phyloP scores from a whole-genome alignment of 2,888 invertebrate species.

The Plagiodera versicolora region DNA sequence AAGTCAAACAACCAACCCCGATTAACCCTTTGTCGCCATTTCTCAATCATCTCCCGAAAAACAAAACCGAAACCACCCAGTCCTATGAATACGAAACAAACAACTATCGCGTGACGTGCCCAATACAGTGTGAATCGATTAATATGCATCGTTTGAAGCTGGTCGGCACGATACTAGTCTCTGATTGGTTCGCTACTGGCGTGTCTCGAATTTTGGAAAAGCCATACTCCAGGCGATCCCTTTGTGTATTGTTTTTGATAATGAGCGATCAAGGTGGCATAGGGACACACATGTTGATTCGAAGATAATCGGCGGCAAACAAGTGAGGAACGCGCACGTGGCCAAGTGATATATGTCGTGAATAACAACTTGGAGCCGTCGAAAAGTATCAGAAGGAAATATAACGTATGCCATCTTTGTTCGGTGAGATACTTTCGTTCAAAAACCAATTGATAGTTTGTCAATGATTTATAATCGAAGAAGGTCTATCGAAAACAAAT shows the following conservation, averaged over 20 bases:
- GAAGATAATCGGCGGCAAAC: conserved; percentile 34
- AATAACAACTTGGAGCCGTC: neutral
- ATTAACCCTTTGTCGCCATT: no score
- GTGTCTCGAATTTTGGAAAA: conserved; percentile 28
- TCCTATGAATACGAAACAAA: conserved; percentile 33
- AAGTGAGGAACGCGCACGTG: neutral
- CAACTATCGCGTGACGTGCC: conserved; percentile 34
- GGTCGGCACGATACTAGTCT: conserved; percentile 22
- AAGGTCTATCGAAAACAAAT: no score
- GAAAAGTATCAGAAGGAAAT: neutral
- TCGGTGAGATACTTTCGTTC: no score
- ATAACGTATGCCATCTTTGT: no score
- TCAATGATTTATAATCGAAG: no score
- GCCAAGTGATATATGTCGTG: neutral
- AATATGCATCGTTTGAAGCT: conserved; percentile 34
- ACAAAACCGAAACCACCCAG: no score
- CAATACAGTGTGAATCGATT: conserved; percentile 38
- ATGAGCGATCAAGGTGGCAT: conserved; percentile 43
- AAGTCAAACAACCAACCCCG: no score
- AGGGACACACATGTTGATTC: conserved; percentile 48
- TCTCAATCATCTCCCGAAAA: no score
- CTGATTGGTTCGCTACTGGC: conserved; percentile 25
- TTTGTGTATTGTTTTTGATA: conserved; percentile 41
- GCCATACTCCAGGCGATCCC: conserved; percentile 20
- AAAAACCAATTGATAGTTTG: no score